phyloP scores from a whole-genome alignment of 2,797 vertebrate species.

The Taeniopygia guttata region DNA sequence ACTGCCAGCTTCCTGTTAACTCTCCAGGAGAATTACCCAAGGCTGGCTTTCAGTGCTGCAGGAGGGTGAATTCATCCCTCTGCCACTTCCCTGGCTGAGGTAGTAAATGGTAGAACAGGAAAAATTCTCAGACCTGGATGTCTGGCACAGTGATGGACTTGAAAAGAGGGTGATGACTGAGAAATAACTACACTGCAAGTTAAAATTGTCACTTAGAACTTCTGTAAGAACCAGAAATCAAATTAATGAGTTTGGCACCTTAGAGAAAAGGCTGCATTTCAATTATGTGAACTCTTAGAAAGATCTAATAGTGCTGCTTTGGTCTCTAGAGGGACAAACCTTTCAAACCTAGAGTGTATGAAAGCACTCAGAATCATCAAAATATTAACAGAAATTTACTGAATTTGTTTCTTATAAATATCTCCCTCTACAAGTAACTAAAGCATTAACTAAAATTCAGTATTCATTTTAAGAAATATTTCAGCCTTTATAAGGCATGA shows the following conservation, averaged over 20 bases:
- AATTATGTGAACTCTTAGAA: background rate
- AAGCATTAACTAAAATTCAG: background rate
- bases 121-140: background rate
- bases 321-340: background rate
- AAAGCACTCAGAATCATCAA: background rate
- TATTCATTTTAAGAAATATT: background rate
- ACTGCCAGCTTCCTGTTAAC: background rate
- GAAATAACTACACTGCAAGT: background rate
- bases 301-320: background rate
- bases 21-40: background rate
- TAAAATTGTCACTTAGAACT: background rate
- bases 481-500: background rate
- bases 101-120: background rate
- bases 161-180: background rate
- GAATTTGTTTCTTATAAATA: background rate
- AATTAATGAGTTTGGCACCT: background rate
- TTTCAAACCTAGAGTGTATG: background rate
- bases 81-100: background rate
- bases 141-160: background rate
- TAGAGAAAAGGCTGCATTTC: background rate
- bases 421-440: background rate
- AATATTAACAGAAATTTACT: background rate
- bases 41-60: background rate
- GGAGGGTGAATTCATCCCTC: background rate
- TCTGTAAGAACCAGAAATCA: background rate